Evolutionary conservation across 2,888 invertebrate species (phyloP).

Genomic region (Clistopyga incitator): DNA sequence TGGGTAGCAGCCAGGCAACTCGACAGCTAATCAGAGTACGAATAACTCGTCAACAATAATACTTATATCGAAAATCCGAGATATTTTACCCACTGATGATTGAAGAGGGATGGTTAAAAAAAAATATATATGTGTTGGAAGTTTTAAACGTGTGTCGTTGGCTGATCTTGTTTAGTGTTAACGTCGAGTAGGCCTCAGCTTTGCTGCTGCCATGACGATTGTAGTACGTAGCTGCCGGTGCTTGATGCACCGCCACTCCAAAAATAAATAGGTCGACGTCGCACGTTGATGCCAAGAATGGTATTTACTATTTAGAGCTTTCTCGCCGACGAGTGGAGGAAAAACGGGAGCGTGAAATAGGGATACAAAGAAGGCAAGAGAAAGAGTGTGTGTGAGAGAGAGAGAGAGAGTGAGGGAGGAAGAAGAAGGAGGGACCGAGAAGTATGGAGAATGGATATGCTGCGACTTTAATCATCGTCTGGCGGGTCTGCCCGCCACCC

Average conservation of each 20-base stretch:
- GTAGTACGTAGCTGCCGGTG: constrained; percentile 14
- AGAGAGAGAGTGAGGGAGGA: constrained; percentile 11
- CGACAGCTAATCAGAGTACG: too few species aligned
- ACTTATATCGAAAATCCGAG: too few species aligned
- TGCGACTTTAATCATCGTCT: constrained; percentile 48
- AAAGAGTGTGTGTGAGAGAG: constrained; percentile 16
- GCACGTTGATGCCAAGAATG: constrained; percentile 62
- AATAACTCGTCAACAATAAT: too few species aligned
- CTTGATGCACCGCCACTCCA: constrained; percentile 45
- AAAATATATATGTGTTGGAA: neutral
- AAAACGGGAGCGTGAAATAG: constrained; percentile 23
- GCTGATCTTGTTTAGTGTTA: neutral
- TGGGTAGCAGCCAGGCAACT: too few species aligned
- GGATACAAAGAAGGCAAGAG: constrained; percentile 13
- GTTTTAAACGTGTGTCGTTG: constrained; percentile 1
- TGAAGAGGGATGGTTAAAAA: too few species aligned
- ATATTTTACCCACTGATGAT: too few species aligned
- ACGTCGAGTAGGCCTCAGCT: constrained; percentile 12
- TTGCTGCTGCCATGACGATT: constrained; percentile 27
- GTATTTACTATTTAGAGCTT: constrained; percentile 67
- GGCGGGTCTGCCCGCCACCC: constrained; percentile 17
- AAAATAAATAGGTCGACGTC: constrained; percentile 66
- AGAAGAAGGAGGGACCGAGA: constrained; percentile 1
- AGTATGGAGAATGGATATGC: constrained; percentile 17
- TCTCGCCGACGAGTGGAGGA: constrained; percentile 15